Conservation (phyloP, 92 coral and sea anemone species). For the Meandrina meandrites region DNA sequence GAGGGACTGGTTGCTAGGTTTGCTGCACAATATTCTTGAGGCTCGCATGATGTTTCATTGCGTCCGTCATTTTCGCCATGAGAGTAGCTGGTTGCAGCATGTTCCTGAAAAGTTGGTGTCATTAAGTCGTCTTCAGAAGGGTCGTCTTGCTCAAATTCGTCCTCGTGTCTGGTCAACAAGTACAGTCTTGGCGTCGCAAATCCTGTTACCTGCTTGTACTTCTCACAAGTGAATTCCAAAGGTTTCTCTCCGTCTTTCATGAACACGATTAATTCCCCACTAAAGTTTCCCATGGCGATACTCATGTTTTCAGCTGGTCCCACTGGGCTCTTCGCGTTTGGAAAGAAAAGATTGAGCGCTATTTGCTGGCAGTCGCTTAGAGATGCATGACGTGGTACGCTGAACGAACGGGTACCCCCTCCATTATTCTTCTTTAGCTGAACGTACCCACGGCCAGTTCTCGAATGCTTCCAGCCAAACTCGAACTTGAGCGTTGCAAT, state of each 20-base stretch:
- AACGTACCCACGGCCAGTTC: conserved; percentile 25
- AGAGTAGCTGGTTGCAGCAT: too few species aligned
- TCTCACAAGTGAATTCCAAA: conserved; percentile 41
- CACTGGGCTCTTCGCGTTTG: conserved; percentile 31
- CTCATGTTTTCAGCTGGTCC: conserved; percentile 6
- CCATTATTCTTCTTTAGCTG: conserved; percentile 27
- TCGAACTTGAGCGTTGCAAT: conserved; percentile 28
- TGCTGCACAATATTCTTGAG: too few species aligned
- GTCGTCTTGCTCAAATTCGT: too few species aligned
- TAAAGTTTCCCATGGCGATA: conserved; percentile 29
- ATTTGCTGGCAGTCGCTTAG: conserved; percentile 29
- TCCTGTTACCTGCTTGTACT: conserved; percentile 46
- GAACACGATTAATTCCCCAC: too few species aligned
- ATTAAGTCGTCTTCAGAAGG: too few species aligned
- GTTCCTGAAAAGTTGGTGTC: too few species aligned
- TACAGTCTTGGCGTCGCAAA: too few species aligned
- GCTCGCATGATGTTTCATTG: too few species aligned
- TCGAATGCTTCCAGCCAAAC: conserved; percentile 47
- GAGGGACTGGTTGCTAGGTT: too few species aligned
- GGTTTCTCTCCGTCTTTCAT: too few species aligned
- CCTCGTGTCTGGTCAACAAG: conserved; percentile 26
- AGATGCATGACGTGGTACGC: conserved; percentile 30
- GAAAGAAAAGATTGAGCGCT: conserved; percentile 43
- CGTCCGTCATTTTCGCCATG: too few species aligned
- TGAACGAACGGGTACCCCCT: conserved; percentile 18